phyloP scores from a whole-genome alignment of 2,797 vertebrate genomes.

The Rhabdophis nuchalis region DNA sequence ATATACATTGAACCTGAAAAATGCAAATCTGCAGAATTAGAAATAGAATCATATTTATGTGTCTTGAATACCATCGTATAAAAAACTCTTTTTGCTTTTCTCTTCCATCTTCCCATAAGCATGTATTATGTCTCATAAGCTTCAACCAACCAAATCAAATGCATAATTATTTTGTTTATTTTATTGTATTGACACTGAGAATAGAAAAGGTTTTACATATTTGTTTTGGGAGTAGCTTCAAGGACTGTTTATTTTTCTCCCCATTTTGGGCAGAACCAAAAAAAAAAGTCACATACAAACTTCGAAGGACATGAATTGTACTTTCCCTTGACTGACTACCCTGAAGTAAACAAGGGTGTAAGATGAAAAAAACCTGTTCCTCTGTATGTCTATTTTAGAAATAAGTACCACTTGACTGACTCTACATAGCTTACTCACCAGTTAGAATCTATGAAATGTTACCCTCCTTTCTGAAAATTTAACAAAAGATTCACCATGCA shows the following conservation, averaged over 20 bases:
- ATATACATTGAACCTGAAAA: background rate
- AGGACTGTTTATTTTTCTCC: background rate
- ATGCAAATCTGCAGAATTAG: background rate
- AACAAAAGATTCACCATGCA: background rate
- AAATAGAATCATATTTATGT: background rate
- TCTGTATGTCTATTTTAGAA: background rate
- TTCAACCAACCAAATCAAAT: background rate
- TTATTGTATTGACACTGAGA: background rate
- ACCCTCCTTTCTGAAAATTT: background rate
- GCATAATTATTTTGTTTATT: background rate
- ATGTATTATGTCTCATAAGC: background rate
- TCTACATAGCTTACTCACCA: background rate
- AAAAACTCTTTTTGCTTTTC: background rate
- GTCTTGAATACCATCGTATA: background rate
- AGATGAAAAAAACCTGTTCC: background rate
- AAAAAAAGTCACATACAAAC: background rate
- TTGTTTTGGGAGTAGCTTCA: background rate
- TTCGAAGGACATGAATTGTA: background rate
- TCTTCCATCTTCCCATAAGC: background rate
- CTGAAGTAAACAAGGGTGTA: background rate
- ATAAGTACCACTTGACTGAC: background rate
- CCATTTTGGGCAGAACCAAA: background rate
- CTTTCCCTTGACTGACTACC: background rate
- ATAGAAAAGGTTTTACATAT: background rate
- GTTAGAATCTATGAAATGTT: background rate